Evolutionary conservation across 2,113 vertebrate genomes (phyloP), one percentile per base, ranked within the genome.

Genomic region (Oxyura jamaicensis): DNA sequence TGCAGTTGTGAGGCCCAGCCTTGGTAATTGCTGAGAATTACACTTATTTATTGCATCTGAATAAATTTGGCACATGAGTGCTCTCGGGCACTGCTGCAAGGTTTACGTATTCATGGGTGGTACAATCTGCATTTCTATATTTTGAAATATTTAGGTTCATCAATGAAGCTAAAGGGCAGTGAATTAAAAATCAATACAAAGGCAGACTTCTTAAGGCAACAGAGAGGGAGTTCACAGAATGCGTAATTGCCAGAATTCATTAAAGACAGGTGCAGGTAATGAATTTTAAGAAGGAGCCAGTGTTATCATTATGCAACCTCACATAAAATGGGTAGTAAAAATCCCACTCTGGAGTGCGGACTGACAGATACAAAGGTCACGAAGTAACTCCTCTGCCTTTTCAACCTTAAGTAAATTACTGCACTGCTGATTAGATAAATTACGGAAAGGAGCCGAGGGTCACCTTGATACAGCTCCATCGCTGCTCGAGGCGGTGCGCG

Each of bases 161-260:
- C 95, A 94, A 96, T 94, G 93, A 90, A 96, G 88, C 86, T 96
- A 96, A 94, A 86, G 80, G 95, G 74, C 26, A 94, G 90, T 48
- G 81, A 96, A 97, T 96, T 95, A 96, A 96, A 94, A 96, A 97
- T 96, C 93, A 93, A 96, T 94, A 94, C 31, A 89, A 85, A 89
- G 46, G 81, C 88, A 93, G 95, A 91, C 83, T 96, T 93, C 93
- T 94, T 97, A 95, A 92, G 77, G 88, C 58, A 96, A 94, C 90
- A 94, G 21, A 67, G 69, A 88, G 39, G 25, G 44, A 92, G 81
- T 53, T 66, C 67, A 36, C 3, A 31, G 90, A 95, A 95, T 94
- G 73, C 44, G 20, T 55, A 86, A 90, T 90, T 73, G 53, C 62
- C 36, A 36, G 88, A 86, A 96, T 84, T 84, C 80, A 75, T 93